Percentiles rank a stretch among this genome's conserved stretches.
Conservation (phyloP, 2,113 vertebrate genomes). For the Mobula birostris region DNA sequence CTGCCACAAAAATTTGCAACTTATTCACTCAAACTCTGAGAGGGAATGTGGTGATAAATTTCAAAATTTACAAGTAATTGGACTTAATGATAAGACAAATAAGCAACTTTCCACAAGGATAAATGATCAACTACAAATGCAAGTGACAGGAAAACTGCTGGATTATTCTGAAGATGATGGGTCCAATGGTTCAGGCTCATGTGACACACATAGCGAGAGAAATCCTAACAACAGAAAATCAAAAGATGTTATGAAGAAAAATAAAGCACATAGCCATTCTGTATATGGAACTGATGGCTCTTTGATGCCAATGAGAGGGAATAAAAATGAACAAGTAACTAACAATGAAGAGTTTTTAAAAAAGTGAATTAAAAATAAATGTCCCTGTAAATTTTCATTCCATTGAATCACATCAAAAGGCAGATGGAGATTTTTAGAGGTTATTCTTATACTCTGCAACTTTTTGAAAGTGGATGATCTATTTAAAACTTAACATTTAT, state of each 20-base stretch:
- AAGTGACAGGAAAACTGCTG: not conserved
- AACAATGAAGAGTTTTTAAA: not conserved
- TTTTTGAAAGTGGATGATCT: not conserved
- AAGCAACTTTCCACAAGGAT: not conserved
- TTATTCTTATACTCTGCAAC: not conserved
- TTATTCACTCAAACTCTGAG: not conserved
- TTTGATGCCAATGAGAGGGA: not conserved
- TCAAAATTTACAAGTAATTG: not conserved
- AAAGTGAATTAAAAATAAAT: not conserved
- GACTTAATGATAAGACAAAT: slow-evolving; percentile 6
- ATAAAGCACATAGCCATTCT: not conserved
- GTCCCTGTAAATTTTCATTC: not conserved
- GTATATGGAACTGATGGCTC: not conserved
- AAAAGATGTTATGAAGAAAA: not conserved
- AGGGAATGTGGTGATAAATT: not conserved
- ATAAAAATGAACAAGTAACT: not conserved
- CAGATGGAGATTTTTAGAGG: not conserved
- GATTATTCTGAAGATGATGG: not conserved
- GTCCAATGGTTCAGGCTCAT: not conserved
- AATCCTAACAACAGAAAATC: not conserved
- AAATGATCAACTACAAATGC: not conserved
- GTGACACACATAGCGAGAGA: not conserved
- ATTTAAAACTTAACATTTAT: not conserved
- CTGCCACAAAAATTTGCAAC: not conserved
- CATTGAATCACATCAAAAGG: not conserved